Percentiles rank a stretch among this genome's conserved stretches.
These are phyloP conservation scores for Peromyscus leucopus DNA, from an alignment of 2,113 vertebrate genomes.

Conservation along the genomic window DNA sequence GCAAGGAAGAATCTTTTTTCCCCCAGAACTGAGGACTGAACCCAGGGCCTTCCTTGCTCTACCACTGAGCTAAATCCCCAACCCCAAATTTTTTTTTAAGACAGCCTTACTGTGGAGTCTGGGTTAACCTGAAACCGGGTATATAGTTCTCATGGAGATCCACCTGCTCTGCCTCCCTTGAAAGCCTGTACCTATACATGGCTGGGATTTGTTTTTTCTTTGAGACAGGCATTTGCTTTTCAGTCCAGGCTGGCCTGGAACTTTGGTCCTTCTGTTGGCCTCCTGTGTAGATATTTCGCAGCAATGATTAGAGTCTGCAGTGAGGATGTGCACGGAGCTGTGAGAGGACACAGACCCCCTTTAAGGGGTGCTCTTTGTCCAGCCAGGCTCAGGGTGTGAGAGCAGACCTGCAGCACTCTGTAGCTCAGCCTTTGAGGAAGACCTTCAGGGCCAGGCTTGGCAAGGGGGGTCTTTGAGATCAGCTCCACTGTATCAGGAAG, in stretches of 20 bases:
- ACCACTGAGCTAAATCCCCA: no score
- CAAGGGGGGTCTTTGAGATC: neutral
- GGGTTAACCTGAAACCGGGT: no score
- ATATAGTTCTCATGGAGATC: neutral
- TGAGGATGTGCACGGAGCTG: neutral
- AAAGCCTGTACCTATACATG: neutral
- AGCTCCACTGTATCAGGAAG: neutral
- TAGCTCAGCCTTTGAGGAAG: neutral
- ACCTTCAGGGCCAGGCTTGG: neutral
- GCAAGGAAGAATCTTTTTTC: no score
- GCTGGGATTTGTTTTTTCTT: neutral
- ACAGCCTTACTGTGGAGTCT: neutral
- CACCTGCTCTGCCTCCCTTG: neutral
- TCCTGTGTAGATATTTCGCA: neutral
- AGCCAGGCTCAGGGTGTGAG: neutral
- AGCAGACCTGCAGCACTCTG: neutral
- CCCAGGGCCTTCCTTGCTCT: no score
- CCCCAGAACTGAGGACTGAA: no score
- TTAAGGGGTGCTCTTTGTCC: neutral
- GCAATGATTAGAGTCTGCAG: neutral
- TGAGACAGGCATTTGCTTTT: neutral
- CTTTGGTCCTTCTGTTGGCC: neutral
- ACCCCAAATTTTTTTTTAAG: neutral
- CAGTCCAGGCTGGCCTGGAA: neutral
- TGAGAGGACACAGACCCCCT: neutral